Percentiles rank a stretch among this genome's conserved stretches.
Evolutionary conservation across 2,797 vertebrate species (phyloP).

Genomic region (Cirrhinus molitorella): DNA sequence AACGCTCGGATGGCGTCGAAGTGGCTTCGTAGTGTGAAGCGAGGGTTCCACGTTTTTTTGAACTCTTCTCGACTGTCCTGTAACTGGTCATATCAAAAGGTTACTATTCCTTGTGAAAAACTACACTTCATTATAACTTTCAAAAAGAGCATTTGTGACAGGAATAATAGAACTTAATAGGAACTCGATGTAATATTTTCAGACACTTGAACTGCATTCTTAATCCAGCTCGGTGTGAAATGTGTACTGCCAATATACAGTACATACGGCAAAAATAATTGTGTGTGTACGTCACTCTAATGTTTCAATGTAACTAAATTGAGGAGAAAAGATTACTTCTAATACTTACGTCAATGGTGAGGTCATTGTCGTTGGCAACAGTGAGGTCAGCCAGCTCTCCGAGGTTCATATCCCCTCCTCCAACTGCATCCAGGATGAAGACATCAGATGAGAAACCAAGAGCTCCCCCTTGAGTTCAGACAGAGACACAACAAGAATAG

Average conservation of each 20-base stretch:
- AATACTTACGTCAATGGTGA: conserved; percentile 87
- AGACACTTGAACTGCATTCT: background rate
- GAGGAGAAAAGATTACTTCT: background rate
- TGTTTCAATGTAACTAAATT: background rate
- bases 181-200: background rate
- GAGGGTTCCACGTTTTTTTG: conserved; percentile 93
- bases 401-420: conserved; percentile 90
- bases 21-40: conserved; percentile 91
- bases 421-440: conserved; percentile 91
- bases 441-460: conserved; percentile 90
- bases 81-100: conserved; percentile 72
- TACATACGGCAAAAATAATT: background rate
- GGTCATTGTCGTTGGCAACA: conserved; percentile 91
- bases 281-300: background rate
- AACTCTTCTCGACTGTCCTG: conserved; percentile 89
- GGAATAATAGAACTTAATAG: background rate
- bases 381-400: conserved; percentile 93
- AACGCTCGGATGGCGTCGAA: conserved; percentile 89
- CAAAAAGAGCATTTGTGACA: background rate
- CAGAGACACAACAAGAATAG: background rate
- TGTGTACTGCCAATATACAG: background rate
- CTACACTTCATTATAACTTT: background rate
- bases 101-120: background rate
- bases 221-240: no score
- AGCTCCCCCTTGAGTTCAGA: conserved; percentile 75